phyloP scores from a whole-genome alignment of 1,140 invertebrate species.

The Anastrepha obliqua region DNA sequence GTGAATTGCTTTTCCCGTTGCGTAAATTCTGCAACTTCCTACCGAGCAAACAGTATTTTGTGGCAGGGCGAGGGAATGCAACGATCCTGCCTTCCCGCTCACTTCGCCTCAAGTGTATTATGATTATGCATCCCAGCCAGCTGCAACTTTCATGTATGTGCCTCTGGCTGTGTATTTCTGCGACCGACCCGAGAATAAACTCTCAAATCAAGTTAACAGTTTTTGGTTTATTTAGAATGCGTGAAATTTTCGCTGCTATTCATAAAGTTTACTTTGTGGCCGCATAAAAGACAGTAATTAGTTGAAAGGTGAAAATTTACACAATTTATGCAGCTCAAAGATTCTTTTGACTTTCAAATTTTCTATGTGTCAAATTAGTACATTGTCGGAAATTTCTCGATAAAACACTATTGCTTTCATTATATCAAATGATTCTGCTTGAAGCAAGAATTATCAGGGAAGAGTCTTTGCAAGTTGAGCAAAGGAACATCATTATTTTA shows the following conservation, averaged over 20 bases:
- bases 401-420: no score
- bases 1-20: conserved; percentile 14
- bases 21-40: conserved; percentile 40
- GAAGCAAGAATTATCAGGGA: no score
- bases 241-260: conserved; percentile 41
- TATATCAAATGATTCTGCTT: no score
- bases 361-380: no score
- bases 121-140: conserved; percentile 1
- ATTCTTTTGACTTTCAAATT: conserved; percentile 27
- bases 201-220: conserved; percentile 22
- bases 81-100: not conserved
- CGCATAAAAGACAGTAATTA: conserved; percentile 35
- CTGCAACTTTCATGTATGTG: not conserved
- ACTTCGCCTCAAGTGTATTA: not conserved
- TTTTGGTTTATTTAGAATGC: not conserved
- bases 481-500: no score
- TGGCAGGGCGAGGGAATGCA: not conserved
- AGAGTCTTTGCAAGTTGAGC: no score
- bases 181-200: not conserved
- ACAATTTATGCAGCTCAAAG: not conserved
- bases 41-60: not conserved
- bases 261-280: conserved; percentile 33
- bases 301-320: conserved; percentile 30
- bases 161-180: not conserved
- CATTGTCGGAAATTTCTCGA: no score